Conservation (phyloP, 2,113 vertebrate genomes). For the Suricata suricatta region DNA sequence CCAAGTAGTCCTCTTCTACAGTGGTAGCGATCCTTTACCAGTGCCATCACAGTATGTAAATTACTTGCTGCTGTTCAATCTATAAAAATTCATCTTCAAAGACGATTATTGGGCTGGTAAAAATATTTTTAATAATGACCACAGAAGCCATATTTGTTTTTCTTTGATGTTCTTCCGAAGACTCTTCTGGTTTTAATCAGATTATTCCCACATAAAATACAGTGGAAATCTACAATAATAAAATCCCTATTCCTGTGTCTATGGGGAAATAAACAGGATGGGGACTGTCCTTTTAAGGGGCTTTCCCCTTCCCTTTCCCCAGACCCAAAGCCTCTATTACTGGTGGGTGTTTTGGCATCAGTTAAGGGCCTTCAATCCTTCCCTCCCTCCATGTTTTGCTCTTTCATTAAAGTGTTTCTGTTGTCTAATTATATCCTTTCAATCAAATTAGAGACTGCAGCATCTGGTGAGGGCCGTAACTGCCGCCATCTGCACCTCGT, state of each 20-base stretch:
- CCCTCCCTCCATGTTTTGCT: slow-evolving; percentile 85
- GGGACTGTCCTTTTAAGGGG: slow-evolving; percentile 83
- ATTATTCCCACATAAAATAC: slow-evolving; percentile 87
- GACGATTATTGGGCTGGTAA: slow-evolving; percentile 86
- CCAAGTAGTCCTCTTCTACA: slow-evolving; percentile 58
- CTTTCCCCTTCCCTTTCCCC: slow-evolving; percentile 78
- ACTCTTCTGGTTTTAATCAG: slow-evolving; percentile 88
- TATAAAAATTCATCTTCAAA: slow-evolving; percentile 87
- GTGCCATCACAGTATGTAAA: slow-evolving; percentile 79
- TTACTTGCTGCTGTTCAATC: slow-evolving; percentile 80
- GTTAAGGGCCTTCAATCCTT: slow-evolving; percentile 90
- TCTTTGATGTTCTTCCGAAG: slow-evolving; percentile 86
- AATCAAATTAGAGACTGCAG: slow-evolving; percentile 97
- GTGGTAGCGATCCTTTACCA: slow-evolving; percentile 57
- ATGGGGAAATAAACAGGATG: slow-evolving; percentile 81
- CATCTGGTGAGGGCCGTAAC: slow-evolving; percentile 95
- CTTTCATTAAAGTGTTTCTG: slow-evolving; percentile 94
- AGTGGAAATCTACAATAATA: slow-evolving; percentile 88
- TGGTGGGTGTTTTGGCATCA: slow-evolving; percentile 87
- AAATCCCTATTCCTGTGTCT: slow-evolving; percentile 84
- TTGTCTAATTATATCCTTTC: slow-evolving; percentile 98
- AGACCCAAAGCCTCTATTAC: slow-evolving; percentile 84
- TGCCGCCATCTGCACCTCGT: slow-evolving; percentile 96
- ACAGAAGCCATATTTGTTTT: slow-evolving; percentile 88
- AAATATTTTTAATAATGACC: slow-evolving; percentile 90